These are phyloP conservation scores for Patella depressa DNA, from an alignment of 2,888 invertebrate species.

Conservation along the genomic window DNA sequence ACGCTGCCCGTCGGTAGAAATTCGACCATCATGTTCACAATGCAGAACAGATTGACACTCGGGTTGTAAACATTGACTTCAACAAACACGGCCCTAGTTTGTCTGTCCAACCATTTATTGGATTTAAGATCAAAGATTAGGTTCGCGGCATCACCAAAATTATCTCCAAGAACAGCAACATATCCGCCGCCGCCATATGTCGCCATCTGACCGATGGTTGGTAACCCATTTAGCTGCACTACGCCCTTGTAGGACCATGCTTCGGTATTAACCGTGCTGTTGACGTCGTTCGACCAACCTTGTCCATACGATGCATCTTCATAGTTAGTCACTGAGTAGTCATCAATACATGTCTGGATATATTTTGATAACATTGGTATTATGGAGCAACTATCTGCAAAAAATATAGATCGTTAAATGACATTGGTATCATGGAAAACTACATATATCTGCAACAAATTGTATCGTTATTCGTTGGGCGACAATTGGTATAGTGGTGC, in stretches of 20 bases:
- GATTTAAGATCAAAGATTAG: constrained; percentile 14
- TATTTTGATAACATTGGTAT: constrained; percentile 31
- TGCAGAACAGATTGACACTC: constrained; percentile 49
- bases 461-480: no score
- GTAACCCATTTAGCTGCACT: constrained; percentile 63
- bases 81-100: constrained; percentile 71
- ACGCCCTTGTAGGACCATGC: constrained; percentile 53
- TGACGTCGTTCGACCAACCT: constrained; percentile 30
- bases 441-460: no score
- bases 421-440: background rate
- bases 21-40: constrained; percentile 45
- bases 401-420: background rate
- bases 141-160: constrained; percentile 14
- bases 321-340: constrained; percentile 34
- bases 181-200: constrained; percentile 72
- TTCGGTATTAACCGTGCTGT: background rate
- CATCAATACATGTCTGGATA: constrained; percentile 35
- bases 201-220: constrained; percentile 64
- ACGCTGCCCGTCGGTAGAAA: constrained; percentile 49
- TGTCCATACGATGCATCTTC: constrained; percentile 32
- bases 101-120: constrained; percentile 68
- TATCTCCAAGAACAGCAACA: constrained; percentile 60
- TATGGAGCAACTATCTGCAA: constrained; percentile 33
- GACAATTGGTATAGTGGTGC: no score
- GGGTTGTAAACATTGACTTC: constrained; percentile 72